Percentiles rank a stretch among this genome's conserved stretches.
Evolutionary conservation across 2,888 invertebrate species (phyloP).

Genomic region (Papilio gigon): DNA sequence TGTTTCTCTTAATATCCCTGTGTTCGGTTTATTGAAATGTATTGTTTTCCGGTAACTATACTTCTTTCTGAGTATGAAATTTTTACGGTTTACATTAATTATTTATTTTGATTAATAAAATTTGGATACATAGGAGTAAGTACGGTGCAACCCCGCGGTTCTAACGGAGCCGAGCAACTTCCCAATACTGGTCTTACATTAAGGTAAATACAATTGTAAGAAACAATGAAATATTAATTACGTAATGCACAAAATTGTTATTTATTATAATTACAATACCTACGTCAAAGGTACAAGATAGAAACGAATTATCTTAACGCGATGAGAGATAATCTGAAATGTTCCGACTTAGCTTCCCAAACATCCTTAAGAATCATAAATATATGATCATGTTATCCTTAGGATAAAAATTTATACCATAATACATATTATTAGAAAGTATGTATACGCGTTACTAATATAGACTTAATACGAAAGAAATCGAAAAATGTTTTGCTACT

Average conservation of each 20-base stretch:
- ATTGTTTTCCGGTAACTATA: slow-evolving; percentile 68
- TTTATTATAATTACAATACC: slow-evolving; percentile 82
- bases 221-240: slow-evolving; percentile 81
- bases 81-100: slow-evolving; percentile 61
- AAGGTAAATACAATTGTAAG: slow-evolving; percentile 81
- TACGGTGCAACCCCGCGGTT: slow-evolving; percentile 73
- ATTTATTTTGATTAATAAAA: slow-evolving; percentile 73
- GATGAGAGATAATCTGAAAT: slow-evolving; percentile 81
- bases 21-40: slow-evolving; percentile 79
- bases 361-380: slow-evolving; percentile 78
- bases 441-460: slow-evolving; percentile 81
- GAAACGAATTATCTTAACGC: slow-evolving; percentile 80
- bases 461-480: slow-evolving; percentile 81
- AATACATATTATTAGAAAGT: slow-evolving; percentile 81
- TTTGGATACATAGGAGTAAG: slow-evolving; percentile 74
- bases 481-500: slow-evolving; percentile 74
- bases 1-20: slow-evolving; percentile 78
- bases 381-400: slow-evolving; percentile 80
- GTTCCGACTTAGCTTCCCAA: slow-evolving; percentile 76
- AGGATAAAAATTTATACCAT: slow-evolving; percentile 81
- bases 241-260: slow-evolving; percentile 82
- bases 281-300: slow-evolving; percentile 81
- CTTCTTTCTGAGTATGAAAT: slow-evolving; percentile 64
- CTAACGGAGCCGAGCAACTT: slow-evolving; percentile 68
- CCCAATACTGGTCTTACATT: slow-evolving; percentile 80